Conservation (phyloP, 2,888 invertebrate species). For the Ashinkailepas kermadecensis region DNA sequence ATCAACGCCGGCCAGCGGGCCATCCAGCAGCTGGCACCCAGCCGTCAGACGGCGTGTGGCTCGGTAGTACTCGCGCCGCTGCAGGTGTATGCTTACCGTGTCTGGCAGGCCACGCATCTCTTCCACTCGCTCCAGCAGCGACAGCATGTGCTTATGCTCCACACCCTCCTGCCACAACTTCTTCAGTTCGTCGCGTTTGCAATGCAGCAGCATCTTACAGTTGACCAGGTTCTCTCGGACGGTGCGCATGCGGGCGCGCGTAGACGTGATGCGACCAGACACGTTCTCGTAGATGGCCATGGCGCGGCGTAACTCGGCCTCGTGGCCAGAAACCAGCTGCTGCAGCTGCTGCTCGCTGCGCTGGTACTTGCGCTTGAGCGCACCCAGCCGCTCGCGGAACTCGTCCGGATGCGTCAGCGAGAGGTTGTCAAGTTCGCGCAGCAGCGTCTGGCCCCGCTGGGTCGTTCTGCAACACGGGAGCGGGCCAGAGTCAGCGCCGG, state of each 20-base stretch:
- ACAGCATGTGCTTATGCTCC: slow-evolving; percentile 86
- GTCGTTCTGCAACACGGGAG: slow-evolving; percentile 22
- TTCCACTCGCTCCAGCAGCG: slow-evolving; percentile 83
- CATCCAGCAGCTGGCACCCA: slow-evolving; percentile 59
- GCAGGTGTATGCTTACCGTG: slow-evolving; percentile 55
- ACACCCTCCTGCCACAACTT: slow-evolving; percentile 91
- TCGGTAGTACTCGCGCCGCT: slow-evolving; percentile 70
- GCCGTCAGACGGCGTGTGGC: slow-evolving; percentile 73
- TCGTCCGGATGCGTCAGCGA: slow-evolving; percentile 21
- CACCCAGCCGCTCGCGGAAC: slow-evolving; percentile 17
- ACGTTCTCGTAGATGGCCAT: slow-evolving; percentile 23
- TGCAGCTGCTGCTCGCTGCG: slow-evolving; percentile 22
- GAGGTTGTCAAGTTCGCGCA: slow-evolving; percentile 17
- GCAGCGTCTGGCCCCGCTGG: slow-evolving; percentile 17
- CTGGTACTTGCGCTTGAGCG: slow-evolving; percentile 16
- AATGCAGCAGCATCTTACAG: slow-evolving; percentile 75
- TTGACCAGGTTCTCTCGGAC: slow-evolving; percentile 57
- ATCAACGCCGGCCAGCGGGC: slow-evolving; percentile 69
- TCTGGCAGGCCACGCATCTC: slow-evolving; percentile 56
- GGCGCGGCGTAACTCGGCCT: slow-evolving; percentile 8
- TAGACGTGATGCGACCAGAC: slow-evolving; percentile 31
- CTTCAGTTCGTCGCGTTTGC: slow-evolving; percentile 84
- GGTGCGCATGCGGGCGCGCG: slow-evolving; percentile 31
- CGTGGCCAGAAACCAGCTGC: slow-evolving; percentile 1
- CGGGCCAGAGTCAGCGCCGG: slow-evolving; percentile 9